Conservation (phyloP, 2,113 vertebrate genomes). For the Diphyllodes magnificus region DNA sequence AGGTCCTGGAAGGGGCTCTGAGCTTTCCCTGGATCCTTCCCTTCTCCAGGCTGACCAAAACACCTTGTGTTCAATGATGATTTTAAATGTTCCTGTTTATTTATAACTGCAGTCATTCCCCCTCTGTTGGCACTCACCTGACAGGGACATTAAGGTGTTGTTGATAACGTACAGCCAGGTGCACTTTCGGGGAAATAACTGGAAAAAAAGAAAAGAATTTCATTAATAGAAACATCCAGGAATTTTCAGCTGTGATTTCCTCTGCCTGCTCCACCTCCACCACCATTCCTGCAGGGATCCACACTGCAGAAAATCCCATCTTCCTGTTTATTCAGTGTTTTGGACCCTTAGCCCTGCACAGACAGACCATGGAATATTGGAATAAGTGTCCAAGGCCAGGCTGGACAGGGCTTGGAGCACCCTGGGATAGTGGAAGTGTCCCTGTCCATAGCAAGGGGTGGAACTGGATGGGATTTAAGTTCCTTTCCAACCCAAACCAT, state of each 20-base stretch:
- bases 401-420: neutral
- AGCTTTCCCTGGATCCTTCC: neutral
- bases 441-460: neutral
- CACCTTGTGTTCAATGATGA: rapidly evolving
- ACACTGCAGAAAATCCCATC: neutral
- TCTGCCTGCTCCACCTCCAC: neutral
- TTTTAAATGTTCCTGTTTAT: neutral
- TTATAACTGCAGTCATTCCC: rapidly evolving
- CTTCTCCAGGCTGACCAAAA: neutral
- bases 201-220: neutral
- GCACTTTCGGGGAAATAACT: conserved; percentile 94
- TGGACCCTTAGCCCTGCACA: neutral
- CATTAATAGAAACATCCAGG: neutral
- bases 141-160: conserved; percentile 98
- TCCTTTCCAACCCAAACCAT: neutral
- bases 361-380: neutral
- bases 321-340: neutral
- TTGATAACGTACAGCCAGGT: conserved; percentile 98
- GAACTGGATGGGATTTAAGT: neutral
- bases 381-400: neutral
- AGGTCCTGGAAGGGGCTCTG: neutral
- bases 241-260: neutral
- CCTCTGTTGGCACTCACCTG: conserved; percentile 75
- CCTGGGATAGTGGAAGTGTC: neutral
- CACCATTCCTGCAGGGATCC: neutral